phyloP scores from a whole-genome alignment of 1,140 invertebrate genomes.

The Latrodectus geometricus region DNA sequence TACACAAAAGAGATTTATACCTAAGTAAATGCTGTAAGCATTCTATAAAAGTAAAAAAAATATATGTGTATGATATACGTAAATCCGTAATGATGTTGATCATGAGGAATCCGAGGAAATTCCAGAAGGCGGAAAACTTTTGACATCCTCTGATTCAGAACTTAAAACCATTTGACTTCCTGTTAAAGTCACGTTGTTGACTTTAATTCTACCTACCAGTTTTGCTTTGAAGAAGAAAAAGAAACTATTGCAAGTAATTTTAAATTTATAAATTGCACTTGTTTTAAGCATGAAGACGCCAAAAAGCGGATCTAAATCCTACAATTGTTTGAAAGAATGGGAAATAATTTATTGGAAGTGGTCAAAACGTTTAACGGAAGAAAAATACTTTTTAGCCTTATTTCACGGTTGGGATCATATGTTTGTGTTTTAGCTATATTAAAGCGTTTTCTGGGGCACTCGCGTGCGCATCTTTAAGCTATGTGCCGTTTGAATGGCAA shows the following conservation, averaged over 20 bases:
- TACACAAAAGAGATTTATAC: too few relatives aligned
- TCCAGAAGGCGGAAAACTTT: too few relatives aligned
- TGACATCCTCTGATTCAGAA: too few relatives aligned
- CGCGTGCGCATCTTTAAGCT: not conserved
- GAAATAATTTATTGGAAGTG: not conserved
- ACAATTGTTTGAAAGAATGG: constrained; percentile 4
- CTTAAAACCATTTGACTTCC: too few relatives aligned
- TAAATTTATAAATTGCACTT: not conserved
- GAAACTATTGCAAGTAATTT: not conserved
- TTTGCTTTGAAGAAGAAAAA: constrained; percentile 10
- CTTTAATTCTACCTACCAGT: constrained; percentile 5
- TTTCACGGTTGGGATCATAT: not conserved
- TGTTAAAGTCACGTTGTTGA: not conserved
- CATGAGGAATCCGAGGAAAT: too few relatives aligned
- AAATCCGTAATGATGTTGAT: too few relatives aligned
- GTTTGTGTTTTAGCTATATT: not conserved
- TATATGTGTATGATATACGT: too few relatives aligned
- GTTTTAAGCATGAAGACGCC: constrained; percentile 1
- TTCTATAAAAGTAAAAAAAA: too few relatives aligned
- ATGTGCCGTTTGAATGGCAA: not conserved
- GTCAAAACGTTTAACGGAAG: not conserved
- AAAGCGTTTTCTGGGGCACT: not conserved
- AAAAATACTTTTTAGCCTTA: not conserved
- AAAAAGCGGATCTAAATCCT: not conserved
- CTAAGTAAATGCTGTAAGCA: too few relatives aligned